Conservation (phyloP, 2,888 invertebrate species). For the Nipponacmea schrenckii region DNA sequence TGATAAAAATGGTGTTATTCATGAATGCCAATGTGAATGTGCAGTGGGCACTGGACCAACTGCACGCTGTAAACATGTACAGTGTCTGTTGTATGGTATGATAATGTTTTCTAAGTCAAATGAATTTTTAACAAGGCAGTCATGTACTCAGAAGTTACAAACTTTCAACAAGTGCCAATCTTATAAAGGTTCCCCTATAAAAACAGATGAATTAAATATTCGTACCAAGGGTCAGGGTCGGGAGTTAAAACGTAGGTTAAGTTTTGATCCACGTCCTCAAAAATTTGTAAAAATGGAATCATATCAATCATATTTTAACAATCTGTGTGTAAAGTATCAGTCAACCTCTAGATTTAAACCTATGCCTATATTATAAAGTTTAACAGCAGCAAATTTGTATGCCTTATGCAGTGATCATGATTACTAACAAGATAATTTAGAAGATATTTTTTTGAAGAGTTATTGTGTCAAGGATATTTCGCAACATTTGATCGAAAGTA, state of each 20-base stretch:
- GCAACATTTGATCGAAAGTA: no score
- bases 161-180: not conserved
- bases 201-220: not conserved
- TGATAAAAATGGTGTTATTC: not conserved
- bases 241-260: not conserved
- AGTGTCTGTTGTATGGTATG: not conserved
- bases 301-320: not conserved
- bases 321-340: no score
- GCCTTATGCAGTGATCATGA: not conserved
- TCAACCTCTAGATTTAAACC: not conserved
- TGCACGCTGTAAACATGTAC: constrained; percentile 10
- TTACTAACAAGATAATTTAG: not conserved
- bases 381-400: not conserved
- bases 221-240: not conserved
- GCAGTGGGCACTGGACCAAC: not conserved
- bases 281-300: no score
- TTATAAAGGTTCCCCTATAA: not conserved
- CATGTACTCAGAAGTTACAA: constrained; percentile 1
- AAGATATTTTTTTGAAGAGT: not conserved
- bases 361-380: not conserved
- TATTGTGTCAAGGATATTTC: not conserved
- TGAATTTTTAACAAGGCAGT: not conserved
- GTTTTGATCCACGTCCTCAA: not conserved
- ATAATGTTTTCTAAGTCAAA: not conserved
- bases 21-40: constrained; percentile 8